These are phyloP conservation scores for Rhaphigaster nebulosa DNA, from an alignment of 2,888 invertebrate genomes.

Conservation along the genomic window DNA sequence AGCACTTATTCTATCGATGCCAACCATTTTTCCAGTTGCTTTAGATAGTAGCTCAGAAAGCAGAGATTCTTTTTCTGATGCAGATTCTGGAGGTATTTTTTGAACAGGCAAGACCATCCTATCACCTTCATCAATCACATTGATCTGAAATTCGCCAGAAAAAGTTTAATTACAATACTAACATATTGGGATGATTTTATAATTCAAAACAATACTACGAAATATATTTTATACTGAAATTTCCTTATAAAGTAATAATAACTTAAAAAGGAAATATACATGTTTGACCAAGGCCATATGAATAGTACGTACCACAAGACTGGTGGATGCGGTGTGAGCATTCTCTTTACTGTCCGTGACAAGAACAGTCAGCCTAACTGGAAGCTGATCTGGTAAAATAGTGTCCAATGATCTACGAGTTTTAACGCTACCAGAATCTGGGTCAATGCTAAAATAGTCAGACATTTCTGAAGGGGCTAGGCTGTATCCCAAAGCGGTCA, in stretches of 20 bases:
- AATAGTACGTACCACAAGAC: conserved; percentile 74
- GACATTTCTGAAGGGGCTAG: conserved; percentile 70
- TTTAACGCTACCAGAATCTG: conserved; percentile 81
- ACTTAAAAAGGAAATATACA: too few species aligned
- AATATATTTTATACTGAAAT: too few species aligned
- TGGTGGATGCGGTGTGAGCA: conserved; percentile 72
- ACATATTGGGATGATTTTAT: too few species aligned
- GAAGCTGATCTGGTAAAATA: conserved; percentile 75
- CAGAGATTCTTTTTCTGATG: conserved; percentile 73
- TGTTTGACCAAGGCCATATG: background rate
- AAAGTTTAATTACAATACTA: background rate
- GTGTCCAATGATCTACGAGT: conserved; percentile 82
- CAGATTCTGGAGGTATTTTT: conserved; percentile 80
- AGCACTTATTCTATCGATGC: conserved; percentile 87
- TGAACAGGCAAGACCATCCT: conserved; percentile 84
- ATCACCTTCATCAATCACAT: conserved; percentile 83
- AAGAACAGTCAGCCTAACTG: conserved; percentile 81
- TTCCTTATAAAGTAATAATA: too few species aligned
- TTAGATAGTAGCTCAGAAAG: conserved; percentile 78
- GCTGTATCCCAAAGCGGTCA: conserved; percentile 82
- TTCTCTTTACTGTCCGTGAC: conserved; percentile 79
- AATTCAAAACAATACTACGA: too few species aligned
- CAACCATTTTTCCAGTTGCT: conserved; percentile 81
- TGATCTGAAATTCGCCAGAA: conserved; percentile 72
- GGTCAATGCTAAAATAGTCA: conserved; percentile 81